Base-by-base conservation (phyloP, 2,888 invertebrate genomes). In the Amphimallon solstitiale region DNA sequence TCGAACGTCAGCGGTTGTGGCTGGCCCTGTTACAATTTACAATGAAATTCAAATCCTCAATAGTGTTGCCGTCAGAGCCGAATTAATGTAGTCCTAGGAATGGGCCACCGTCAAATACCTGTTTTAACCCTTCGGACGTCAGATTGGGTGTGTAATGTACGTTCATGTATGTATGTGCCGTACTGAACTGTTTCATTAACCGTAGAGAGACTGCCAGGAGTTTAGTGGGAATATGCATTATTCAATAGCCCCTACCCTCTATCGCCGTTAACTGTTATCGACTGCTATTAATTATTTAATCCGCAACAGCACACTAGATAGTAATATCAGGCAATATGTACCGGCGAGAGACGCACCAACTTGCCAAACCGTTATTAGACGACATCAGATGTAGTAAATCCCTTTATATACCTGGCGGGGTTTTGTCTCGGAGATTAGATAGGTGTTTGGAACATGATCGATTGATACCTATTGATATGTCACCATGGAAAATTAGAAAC, bases 171-270 rank as follows among this genome's bases (percentile, higher is more conserved):
- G 54, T 34, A 51, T 71, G 70, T 69, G 68, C 71, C 67, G 63
- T 70, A 68, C 67, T 61, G 70, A 71, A 71, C 67, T 69, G 71
- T 72, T 73, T 73, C 75, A 75, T 74, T 75, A 74, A 72, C 72
- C 65, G 64, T 43, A 43, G 71, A 51, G 51, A 51, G 51, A 72
- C 71, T 72, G 71, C 70, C 67, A 51, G 54, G 71, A 65, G 69
- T 70, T 70, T 62, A 66, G 45, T 62, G 66, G 63, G 68, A 72
- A 70, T 71, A 76, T 76, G 69, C 71, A 71, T 71, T 68, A 71
- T 71, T 68, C 71, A 71, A 65, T 64, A 70, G 63, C 62, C 49
- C 60, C 49, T 35, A 40, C 54, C 62, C 49, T 60, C 49, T 35
- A 40, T 40, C 63, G 29, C 49, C 59, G 71, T 71, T 71, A 71